Evolutionary conservation across 2,113 vertebrate species (phyloP), one percentile per base, ranked within the genome.

Genomic region (Grammomys surdaster): DNA sequence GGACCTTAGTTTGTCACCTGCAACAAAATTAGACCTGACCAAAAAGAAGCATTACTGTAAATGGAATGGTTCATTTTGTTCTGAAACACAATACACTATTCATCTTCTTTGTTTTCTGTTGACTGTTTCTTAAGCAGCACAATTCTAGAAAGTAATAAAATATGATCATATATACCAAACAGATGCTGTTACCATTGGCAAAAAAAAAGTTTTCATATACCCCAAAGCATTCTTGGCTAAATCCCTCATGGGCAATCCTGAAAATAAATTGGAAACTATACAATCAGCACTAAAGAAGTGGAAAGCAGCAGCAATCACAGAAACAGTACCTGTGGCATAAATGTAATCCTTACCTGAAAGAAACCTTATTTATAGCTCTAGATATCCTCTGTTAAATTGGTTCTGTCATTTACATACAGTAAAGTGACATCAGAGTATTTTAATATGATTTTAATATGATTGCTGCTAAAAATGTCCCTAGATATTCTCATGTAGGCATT

Each of bases 81-180:
- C 46, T 70, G 54, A 92, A 95, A 90, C 77, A 36, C 51, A 63
- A 70, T 24, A 48, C 5, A 48, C 33, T 43, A 87, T 54, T 16
- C 0, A 0, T 24, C 24, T 40, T 93, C n/a, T 17, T 67, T 94
- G 80, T 88, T 76, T 75, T 48, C 86, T 81, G 82, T 2, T 88
- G 90, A 86, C 60, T 51, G 67, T 54, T 86, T 86, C 78, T 77
- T 75, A 92, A 95, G 76, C n/a, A 94, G 54, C 4, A 17, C 26
- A 78, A 20, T 73, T 90, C 67, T n/a, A 85, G 33, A 94, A 10
- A 81, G 54, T 93, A 24, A 95, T 46, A 65, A 97, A 88, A 85
- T 89, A 87, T 13, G 63, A 89, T 78, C 85, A n/a, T n/a, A 67
- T 65, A 93, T 92, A 87, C 26, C 46, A 95, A 95, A 95, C 17